Evolutionary conservation across 1,140 invertebrate genomes (phyloP).

Genomic region (Drosophila funebris): DNA sequence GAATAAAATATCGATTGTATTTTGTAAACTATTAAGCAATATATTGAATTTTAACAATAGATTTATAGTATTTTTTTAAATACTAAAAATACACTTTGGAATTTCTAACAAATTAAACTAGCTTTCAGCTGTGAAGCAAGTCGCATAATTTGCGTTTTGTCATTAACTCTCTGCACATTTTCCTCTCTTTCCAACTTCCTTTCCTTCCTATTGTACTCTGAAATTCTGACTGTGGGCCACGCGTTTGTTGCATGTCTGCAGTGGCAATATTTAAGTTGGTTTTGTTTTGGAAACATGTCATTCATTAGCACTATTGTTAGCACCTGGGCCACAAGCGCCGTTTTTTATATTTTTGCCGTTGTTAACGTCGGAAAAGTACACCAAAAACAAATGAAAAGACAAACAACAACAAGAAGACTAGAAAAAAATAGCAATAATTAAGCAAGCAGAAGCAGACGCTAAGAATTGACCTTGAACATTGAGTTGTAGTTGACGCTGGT

Average conservation of each 20-base stretch:
- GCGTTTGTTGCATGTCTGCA: constrained; percentile 62
- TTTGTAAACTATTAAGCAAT: no score
- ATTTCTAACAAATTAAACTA: not conserved
- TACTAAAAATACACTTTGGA: not conserved
- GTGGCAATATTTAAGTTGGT: constrained; percentile 34
- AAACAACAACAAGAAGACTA: not conserved
- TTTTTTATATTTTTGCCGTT: constrained; percentile 24
- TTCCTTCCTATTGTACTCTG: not conserved
- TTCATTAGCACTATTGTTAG: constrained; percentile 71
- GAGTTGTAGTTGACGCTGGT: constrained; percentile 9
- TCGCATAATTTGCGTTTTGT: constrained; percentile 3
- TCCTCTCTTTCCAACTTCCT: not conserved
- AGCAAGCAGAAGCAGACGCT: not conserved
- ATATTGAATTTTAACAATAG: no score
- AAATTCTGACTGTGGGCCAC: constrained; percentile 36
- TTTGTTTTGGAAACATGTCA: constrained; percentile 60
- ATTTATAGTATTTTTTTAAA: no score
- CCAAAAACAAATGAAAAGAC: not conserved
- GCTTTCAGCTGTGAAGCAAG: not conserved
- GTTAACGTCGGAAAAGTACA: constrained; percentile 67
- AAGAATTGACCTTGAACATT: constrained; percentile 43
- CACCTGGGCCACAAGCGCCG: constrained; percentile 48
- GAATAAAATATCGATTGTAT: no score
- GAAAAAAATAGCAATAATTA: constrained; percentile 26
- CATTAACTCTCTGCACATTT: constrained; percentile 18